Evolutionary conservation across 2,113 vertebrate genomes (phyloP), one percentile per base, ranked within the genome.

Genomic region (Syngnathoides biaculeatus): DNA sequence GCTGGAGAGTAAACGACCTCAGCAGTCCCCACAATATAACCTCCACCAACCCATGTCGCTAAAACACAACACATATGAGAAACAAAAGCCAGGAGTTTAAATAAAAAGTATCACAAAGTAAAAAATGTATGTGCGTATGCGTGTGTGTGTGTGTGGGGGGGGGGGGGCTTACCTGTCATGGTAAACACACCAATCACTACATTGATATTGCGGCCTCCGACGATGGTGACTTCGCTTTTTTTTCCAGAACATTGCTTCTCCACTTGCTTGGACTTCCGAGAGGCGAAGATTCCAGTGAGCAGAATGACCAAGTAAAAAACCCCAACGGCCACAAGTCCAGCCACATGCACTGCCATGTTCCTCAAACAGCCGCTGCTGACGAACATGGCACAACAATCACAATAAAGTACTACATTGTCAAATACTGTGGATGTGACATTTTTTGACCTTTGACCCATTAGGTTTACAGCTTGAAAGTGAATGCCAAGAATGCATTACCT

Each of bases 31-130:
- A 92, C 79, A 38, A 94, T 91, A 58, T 91, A 94, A 9, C 88
- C 91, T 78, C 92, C 93, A 80, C 93, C 93, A 53, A 94, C 91
- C 92, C 93, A 93, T 2, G 91, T 92, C 5, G 93, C 93, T 94
- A 59, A 55, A 71, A 68, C n/a, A 72, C 24, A n/a, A 67, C 1
- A 73, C 9, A 57, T 59, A 19, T 11, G 69, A 68, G 30, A 27
- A 56, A 38, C 3, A n/a, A 8, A 68, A 66, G 20, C 5, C 9
- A 39, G 55, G 3, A 14, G 15, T 47, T 15, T 5, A 19, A 7
- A 17, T 17, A 47, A 6, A 8, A 19, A 19, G 15, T 15, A 7
- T 2, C 13, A 57, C 17, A 30, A 5, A 26, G 26, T 24, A 11
- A 0, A 8, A 12, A 7, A 30, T 5, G 45, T 63, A 11, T 24